Percentiles rank a stretch among this genome's conserved stretches.
Evolutionary conservation across 2,888 invertebrate species (phyloP).

Genomic region (Aplocera efformata): DNA sequence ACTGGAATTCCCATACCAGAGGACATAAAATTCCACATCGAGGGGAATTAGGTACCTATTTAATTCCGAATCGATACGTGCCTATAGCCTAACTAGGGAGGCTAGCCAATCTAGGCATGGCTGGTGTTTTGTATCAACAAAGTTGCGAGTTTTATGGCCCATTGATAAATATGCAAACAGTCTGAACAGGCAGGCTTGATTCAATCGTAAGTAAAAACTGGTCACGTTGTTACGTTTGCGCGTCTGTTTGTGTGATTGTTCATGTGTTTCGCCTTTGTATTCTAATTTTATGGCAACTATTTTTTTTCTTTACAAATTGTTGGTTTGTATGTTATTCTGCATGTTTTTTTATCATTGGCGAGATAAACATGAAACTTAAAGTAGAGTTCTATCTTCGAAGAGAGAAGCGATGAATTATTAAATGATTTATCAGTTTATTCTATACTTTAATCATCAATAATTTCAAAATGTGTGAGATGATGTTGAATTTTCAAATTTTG

Average conservation of each 20-base stretch:
- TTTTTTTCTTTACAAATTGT: too few species aligned
- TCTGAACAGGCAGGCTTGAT: background rate
- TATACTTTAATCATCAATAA: too few species aligned
- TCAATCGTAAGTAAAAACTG: background rate
- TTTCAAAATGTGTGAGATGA: too few species aligned
- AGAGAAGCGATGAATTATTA: too few species aligned
- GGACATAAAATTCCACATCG: conserved; percentile 8
- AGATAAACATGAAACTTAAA: conserved; percentile 36
- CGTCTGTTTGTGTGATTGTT: too few species aligned
- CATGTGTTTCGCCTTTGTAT: background rate
- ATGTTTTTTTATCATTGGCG: too few species aligned
- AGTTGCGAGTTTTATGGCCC: conserved; percentile 21
- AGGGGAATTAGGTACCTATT: conserved; percentile 1
- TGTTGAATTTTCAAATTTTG: too few species aligned
- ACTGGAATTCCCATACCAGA: conserved; percentile 8
- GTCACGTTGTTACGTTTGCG: too few species aligned
- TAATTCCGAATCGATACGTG: conserved; percentile 7
- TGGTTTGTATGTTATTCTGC: too few species aligned
- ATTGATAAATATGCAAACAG: conserved; percentile 22
- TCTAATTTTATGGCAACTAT: background rate
- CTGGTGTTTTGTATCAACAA: conserved; percentile 6
- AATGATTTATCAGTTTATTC: too few species aligned
- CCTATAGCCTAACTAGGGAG: conserved; percentile 3
- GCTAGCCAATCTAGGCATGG: background rate
- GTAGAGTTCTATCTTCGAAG: too few species aligned